These are phyloP conservation scores for Belgica antarctica DNA, from an alignment of 2,888 invertebrate species.

Conservation along the genomic window DNA sequence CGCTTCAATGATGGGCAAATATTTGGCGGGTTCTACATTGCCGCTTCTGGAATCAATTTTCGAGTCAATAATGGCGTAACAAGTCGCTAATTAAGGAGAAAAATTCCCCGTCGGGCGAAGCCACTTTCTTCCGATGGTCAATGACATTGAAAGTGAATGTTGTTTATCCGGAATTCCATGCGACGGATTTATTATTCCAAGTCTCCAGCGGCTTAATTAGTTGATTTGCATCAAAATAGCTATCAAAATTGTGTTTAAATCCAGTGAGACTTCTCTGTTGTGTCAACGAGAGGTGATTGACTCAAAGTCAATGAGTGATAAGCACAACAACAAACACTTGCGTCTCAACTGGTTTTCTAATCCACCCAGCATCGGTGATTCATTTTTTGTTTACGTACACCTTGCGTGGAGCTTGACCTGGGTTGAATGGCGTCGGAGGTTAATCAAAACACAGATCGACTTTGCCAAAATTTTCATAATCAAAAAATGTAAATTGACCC, in stretches of 20 bases:
- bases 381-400: too few relatives aligned
- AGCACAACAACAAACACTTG: too few relatives aligned
- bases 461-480: background rate
- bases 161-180: conserved; percentile 6
- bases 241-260: too few relatives aligned
- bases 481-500: conserved; percentile 6
- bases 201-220: background rate
- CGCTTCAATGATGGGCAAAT: background rate
- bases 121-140: background rate
- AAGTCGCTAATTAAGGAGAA: background rate
- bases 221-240: background rate
- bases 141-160: conserved; percentile 6
- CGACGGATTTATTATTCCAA: too few relatives aligned
- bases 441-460: background rate
- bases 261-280: too few relatives aligned
- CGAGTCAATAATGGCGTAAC: conserved; percentile 7
- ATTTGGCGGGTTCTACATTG: too few relatives aligned
- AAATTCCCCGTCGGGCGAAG: background rate
- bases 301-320: too few relatives aligned
- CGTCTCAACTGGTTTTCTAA: too few relatives aligned
- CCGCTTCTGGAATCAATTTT: background rate
- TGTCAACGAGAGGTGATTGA: too few relatives aligned
- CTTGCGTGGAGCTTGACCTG: background rate
- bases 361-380: too few relatives aligned
- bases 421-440: background rate